These are phyloP conservation scores for Lasioglossum calceatum DNA, from an alignment of 2,888 invertebrate species.

Conservation along the genomic window DNA sequence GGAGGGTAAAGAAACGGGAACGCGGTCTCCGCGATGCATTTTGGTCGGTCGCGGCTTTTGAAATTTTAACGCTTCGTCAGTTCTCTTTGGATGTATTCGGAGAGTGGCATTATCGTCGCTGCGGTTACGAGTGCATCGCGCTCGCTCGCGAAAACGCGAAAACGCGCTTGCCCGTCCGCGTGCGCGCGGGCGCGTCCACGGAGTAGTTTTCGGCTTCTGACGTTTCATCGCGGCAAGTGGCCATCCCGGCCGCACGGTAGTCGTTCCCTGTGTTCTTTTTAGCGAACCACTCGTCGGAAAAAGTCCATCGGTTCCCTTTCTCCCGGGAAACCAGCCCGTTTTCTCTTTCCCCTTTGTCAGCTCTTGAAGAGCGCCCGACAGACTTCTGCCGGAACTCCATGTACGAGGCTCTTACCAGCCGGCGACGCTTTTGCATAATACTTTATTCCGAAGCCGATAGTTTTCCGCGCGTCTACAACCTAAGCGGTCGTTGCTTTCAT, in stretches of 20 bases:
- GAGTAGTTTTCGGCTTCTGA: conserved; percentile 65
- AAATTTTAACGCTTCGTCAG: conserved; percentile 79
- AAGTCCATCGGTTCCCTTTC: conserved; percentile 73
- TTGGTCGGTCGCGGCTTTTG: conserved; percentile 73
- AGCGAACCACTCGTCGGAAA: conserved; percentile 73
- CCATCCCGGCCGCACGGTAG: conserved; percentile 48
- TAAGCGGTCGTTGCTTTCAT: conserved; percentile 30
- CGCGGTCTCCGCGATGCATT: conserved; percentile 72
- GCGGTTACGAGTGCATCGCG: conserved; percentile 71
- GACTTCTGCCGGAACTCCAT: conserved; percentile 7
- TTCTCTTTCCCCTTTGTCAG: conserved; percentile 34
- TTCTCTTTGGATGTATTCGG: conserved; percentile 74
- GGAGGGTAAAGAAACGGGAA: conserved; percentile 68
- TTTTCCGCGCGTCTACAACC: conserved; percentile 13
- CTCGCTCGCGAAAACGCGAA: neutral
- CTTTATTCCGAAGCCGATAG: conserved; percentile 42
- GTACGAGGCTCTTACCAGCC: conserved; percentile 4
- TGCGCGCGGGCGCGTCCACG: neutral
- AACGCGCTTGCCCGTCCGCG: neutral
- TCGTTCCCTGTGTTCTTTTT: conserved; percentile 65
- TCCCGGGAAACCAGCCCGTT: conserved; percentile 15
- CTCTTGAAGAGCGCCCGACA: conserved; percentile 5
- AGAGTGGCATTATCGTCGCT: conserved; percentile 78
- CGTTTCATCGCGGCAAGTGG: conserved; percentile 73
- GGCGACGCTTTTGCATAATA: conserved; percentile 27